Evolutionary conservation across 2,888 invertebrate genomes (phyloP).

Genomic region (Eurois occulta): DNA sequence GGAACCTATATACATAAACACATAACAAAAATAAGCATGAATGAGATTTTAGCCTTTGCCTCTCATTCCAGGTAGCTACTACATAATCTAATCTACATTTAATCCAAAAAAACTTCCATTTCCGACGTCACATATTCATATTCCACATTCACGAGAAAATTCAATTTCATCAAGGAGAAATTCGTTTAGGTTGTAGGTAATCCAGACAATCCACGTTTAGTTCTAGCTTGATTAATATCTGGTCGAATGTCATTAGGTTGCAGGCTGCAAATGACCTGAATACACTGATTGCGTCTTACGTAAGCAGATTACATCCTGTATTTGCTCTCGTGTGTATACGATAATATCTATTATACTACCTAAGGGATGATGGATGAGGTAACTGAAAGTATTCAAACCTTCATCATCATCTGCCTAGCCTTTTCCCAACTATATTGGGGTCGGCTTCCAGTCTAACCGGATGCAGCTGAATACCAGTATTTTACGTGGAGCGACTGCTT

Average conservation of each 20-base stretch:
- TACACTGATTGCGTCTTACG: conserved; percentile 45
- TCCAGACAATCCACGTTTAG: conserved; percentile 26
- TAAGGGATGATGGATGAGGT: not conserved
- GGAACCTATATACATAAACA: not conserved
- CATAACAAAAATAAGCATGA: not conserved
- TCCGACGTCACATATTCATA: conserved; percentile 35
- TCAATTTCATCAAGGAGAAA: conserved; percentile 34
- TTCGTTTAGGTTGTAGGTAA: conserved; percentile 21
- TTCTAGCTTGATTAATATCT: conserved; percentile 47
- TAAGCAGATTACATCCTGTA: conserved; percentile 31
- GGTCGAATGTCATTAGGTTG: conserved; percentile 33
- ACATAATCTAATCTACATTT: conserved; percentile 30
- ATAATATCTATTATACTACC: not conserved
- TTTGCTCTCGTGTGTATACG: not conserved
- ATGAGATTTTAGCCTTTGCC: not conserved
- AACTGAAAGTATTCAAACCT: not conserved
- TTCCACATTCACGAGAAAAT: conserved; percentile 33
- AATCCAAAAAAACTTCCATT: conserved; percentile 21
- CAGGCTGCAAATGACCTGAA: conserved; percentile 41
- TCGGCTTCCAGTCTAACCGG: too few relatives aligned
- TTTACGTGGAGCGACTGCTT: too few relatives aligned
- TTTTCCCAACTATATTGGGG: too few relatives aligned
- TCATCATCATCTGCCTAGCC: too few relatives aligned
- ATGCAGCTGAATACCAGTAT: too few relatives aligned
- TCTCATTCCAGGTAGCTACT: not conserved